phyloP scores from a whole-genome alignment of 2,888 invertebrate genomes.

The Diploptera punctata region DNA sequence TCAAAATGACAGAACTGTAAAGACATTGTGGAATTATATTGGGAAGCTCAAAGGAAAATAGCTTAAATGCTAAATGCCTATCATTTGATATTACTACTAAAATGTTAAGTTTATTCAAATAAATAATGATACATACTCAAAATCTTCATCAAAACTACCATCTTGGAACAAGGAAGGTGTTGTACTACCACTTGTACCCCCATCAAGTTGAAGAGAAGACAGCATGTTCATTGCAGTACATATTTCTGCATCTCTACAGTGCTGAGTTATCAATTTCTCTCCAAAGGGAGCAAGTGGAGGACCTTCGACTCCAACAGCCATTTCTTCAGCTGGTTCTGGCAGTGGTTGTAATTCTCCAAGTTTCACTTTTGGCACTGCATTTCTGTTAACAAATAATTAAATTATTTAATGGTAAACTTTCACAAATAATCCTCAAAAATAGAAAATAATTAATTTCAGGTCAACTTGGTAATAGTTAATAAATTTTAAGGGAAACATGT shows the following conservation, averaged over 20 bases:
- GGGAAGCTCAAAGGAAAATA: too few relatives aligned
- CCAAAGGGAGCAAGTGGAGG: too few relatives aligned
- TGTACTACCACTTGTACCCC: not conserved
- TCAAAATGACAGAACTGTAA: too few relatives aligned
- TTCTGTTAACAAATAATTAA: conserved; percentile 7
- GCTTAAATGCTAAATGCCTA: too few relatives aligned
- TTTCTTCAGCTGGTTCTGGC: conserved; percentile 31
- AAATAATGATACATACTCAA: not conserved
- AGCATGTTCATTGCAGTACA: not conserved
- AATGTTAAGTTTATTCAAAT: too few relatives aligned
- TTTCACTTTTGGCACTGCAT: conserved; percentile 29
- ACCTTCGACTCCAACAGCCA: not conserved
- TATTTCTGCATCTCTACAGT: not conserved
- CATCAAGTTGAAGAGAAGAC: not conserved
- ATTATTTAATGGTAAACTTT: too few relatives aligned
- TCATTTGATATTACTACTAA: too few relatives aligned
- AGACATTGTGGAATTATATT: too few relatives aligned
- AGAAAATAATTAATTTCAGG: not conserved
- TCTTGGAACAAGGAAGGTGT: not conserved
- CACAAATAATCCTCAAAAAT: too few relatives aligned
- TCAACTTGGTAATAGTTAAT: not conserved
- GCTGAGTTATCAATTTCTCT: not conserved
- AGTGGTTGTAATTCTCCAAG: conserved; percentile 22
- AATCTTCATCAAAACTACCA: conserved; percentile 3
- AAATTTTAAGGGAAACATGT: too few relatives aligned